These are phyloP conservation scores for Phyllotis vaccarum DNA, from an alignment of 2,797 vertebrate genomes.

Conservation along the genomic window DNA sequence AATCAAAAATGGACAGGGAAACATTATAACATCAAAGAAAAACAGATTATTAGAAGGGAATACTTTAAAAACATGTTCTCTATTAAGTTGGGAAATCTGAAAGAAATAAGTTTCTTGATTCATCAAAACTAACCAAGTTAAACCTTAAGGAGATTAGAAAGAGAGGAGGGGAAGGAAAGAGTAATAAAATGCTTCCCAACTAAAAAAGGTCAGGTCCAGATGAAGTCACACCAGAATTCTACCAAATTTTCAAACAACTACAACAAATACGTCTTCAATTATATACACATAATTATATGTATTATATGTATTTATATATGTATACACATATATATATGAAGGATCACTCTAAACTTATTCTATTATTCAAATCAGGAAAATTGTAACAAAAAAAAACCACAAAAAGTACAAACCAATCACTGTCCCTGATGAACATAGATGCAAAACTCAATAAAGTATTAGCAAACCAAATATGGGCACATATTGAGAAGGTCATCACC, in stretches of 20 bases:
- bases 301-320: too few relatives aligned
- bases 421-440: not conserved
- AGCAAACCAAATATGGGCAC: not conserved
- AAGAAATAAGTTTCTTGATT: not conserved
- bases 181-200: not conserved
- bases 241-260: not conserved
- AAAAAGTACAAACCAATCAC: not conserved
- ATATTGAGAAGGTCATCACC: not conserved
- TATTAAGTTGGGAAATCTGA: not conserved
- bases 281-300: too few relatives aligned
- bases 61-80: not conserved
- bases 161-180: not conserved
- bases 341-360: not conserved
- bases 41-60: not conserved
- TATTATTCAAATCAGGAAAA: not conserved
- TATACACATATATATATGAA: too few relatives aligned
- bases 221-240: not conserved
- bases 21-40: not conserved
- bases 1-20: not conserved
- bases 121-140: not conserved
- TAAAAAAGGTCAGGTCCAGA: not conserved
- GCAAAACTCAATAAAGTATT: not conserved
- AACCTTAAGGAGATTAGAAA: not conserved
- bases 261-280: not conserved
- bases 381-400: not conserved